Evolutionary conservation across 2,888 invertebrate genomes (phyloP).

Genomic region (Platycheirus rosarum): DNA sequence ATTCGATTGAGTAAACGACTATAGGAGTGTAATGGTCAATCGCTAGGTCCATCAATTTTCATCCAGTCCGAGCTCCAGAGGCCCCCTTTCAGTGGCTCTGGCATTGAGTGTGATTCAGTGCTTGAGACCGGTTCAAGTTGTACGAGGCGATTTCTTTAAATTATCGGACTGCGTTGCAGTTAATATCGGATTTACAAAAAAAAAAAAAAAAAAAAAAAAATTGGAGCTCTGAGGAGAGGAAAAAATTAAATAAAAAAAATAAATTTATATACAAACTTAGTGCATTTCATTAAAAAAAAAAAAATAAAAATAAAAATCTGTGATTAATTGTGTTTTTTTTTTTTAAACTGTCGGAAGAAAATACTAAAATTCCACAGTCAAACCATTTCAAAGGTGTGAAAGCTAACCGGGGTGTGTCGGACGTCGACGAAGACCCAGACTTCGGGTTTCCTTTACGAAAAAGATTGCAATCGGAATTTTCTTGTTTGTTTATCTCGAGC

Average conservation of each 20-base stretch:
- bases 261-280: not conserved
- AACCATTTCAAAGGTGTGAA: constrained; percentile 54
- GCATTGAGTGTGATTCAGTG: constrained; percentile 79
- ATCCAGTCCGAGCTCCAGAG: constrained; percentile 67
- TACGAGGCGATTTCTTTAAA: constrained; percentile 64
- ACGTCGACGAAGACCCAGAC: not conserved
- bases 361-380: constrained; percentile 28
- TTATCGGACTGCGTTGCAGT: constrained; percentile 59
- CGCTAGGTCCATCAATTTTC: constrained; percentile 59
- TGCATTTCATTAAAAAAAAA: constrained; percentile 15
- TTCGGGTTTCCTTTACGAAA: constrained; percentile 16
- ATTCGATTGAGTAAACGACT: constrained; percentile 71
- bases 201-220: constrained; percentile 32
- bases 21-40: constrained; percentile 72
- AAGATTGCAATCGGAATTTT: constrained; percentile 42
- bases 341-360: too few species aligned
- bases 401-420: constrained; percentile 40
- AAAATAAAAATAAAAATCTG: constrained; percentile 3
- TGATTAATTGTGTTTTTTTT: constrained; percentile 31
- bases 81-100: constrained; percentile 65
- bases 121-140: constrained; percentile 80
- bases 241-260: constrained; percentile 13
- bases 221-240: not conserved
- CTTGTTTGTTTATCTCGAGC: constrained; percentile 49
- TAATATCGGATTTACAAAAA: constrained; percentile 43